Base-by-base conservation (phyloP, 1,140 invertebrate genomes). In the Schmidtea mediterranea region DNA sequence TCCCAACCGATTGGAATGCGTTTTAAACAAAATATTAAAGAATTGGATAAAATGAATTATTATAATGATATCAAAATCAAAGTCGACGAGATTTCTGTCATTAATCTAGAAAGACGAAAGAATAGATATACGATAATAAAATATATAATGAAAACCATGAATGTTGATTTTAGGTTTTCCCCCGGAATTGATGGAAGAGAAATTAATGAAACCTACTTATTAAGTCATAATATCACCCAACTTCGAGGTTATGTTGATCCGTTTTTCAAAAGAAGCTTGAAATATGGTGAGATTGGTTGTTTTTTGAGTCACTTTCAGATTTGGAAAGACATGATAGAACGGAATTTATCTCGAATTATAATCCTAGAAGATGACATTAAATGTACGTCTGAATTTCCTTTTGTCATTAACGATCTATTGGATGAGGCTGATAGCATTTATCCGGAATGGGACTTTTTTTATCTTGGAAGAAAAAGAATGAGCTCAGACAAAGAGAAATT, bases 291-390 rank as follows among this genome's bases (percentile, higher is more conserved):
- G 69, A 78, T 94, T 48, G 87, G 86, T 9, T 95, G 87, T 59
- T 94, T 94, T 60, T 66, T 95, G 5, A 90, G 82, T 61, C 87
- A 94, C 63, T 87, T 81, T 59, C 67, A 70, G 36, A 74, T 90
- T 49, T 94, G 87, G 87, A 68, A 79, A 57, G 73, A 79, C 66
- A 78, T 83, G 66, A 73, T 63, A 53, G 3, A 41, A 19, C 40
- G 18, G 3, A 41, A 19, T 19, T 23, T 41, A 41, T 19, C 18
- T 6, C 3, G 40, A 12, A 23, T 41, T 41, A 66, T 95, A 55
- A 71, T 97, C 1, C 71, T 97, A 12, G 90, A 97, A 65, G 90
- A 97, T 59, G 90, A 97, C 60, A 75, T 92, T 37, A 73, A 80
- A 43, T 97, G 97, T 64, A 79, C 83, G 55, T 73, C 80, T 0